Base-by-base conservation (phyloP, 2,888 invertebrate genomes). In the Isoperla grammatica region DNA sequence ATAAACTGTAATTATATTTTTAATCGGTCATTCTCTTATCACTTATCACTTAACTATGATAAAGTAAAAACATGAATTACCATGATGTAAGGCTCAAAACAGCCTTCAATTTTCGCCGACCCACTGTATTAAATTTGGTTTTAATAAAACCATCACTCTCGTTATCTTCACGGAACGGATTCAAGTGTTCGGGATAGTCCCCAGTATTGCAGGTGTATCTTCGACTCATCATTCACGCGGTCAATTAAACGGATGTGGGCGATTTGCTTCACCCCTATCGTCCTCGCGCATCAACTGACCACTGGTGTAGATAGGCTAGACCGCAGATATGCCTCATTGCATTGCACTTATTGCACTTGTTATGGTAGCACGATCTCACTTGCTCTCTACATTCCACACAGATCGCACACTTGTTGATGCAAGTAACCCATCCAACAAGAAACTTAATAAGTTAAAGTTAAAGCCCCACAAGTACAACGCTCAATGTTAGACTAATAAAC, bases 121-220 rank as follows among this genome's bases (percentile, higher is more conserved):
- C 39, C 1, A 53, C 2, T 9, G 19, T 39, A 23, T 23, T 29
- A 23, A 13, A 50, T n/a, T 35, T 50, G 15, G 22, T 50, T n/a
- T 53, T 53, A 1, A 20, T 15, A 3, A 9, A 58, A 22, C 35
- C 49, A 17, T 39, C 49, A 12, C 48, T 53, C 4, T 82, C 80
- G 65, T 82, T 81, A 57, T 84, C 85, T 67, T 87, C 87, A 65
- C 81, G 81, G 72, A 88, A 88, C 19, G 88, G 88, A 74, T 88
- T 88, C 64, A 88, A 76, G 72, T 87, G 86, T 70, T 87, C 87
- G 48, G 88, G 88, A 73, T 88, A 88, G 72, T 87, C 82, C 71
- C 84, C 39, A 6, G 35, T 4, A 9, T 17, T 15, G 9, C 15
- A 15, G 1, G 53, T 15, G 17, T 37, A n/a, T 13, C 49, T 20